These are phyloP conservation scores for Ganaspis brasiliensis DNA, from an alignment of 2,888 invertebrate species.

Conservation along the genomic window DNA sequence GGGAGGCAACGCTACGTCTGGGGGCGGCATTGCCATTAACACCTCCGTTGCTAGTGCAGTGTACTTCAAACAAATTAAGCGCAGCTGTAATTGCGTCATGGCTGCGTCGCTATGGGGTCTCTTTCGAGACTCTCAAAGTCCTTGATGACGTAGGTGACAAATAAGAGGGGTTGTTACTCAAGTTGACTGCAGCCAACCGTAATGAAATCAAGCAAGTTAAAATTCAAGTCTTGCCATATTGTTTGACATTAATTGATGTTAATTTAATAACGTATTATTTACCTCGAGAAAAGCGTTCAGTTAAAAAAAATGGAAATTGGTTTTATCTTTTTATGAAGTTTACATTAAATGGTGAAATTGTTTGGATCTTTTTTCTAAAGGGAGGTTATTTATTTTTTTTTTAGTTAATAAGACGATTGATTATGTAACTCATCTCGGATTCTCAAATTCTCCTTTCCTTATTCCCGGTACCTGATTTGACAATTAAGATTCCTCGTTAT, in stretches of 20 bases:
- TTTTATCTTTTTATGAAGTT: no score
- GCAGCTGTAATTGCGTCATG: conserved; percentile 77
- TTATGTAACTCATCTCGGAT: no score
- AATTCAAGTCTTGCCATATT: conserved; percentile 1
- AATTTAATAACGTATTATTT: conserved; percentile 21
- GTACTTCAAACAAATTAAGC: conserved; percentile 80
- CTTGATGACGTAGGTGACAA: conserved; percentile 63
- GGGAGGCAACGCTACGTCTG: conserved; percentile 21
- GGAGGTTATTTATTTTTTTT: no score
- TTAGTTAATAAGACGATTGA: no score
- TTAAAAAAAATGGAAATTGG: no score
- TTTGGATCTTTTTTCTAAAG: no score
- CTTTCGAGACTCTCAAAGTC: conserved; percentile 62
- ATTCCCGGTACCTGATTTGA: no score
- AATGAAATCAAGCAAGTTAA: conserved; percentile 21
- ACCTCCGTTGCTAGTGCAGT: conserved; percentile 72
- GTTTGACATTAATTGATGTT: background rate
- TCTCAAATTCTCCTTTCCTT: no score
- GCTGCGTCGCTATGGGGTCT: conserved; percentile 63
- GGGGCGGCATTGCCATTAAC: conserved; percentile 74
- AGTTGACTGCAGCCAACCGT: conserved; percentile 26
- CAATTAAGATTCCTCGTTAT: no score
- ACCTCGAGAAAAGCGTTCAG: no score
- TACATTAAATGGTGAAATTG: no score
- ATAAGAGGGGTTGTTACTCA: conserved; percentile 59